Conservation (phyloP, 2,888 invertebrate genomes). For the Arge pagana region DNA sequence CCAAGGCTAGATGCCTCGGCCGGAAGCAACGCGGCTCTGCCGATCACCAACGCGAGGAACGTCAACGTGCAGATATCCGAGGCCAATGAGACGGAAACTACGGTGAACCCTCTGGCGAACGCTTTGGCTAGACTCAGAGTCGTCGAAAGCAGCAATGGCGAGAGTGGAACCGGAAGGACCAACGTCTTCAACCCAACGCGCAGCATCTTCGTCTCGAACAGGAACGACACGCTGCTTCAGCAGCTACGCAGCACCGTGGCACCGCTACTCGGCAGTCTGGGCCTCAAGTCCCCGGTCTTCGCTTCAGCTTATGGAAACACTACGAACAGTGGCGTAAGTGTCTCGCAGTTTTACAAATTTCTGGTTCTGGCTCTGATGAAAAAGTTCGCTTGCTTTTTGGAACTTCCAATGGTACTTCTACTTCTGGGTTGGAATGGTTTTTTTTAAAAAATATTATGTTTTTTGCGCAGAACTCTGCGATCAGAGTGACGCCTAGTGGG, state of each 20-base stretch:
- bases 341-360: not conserved
- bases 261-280: conserved; percentile 49
- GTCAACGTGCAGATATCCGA: conserved; percentile 7
- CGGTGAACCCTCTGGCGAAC: not conserved
- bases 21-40: conserved; percentile 25
- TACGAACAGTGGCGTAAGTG: conserved; percentile 44
- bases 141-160: conserved; percentile 33
- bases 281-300: conserved; percentile 48
- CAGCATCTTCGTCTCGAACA: conserved; percentile 38
- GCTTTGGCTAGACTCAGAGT: conserved; percentile 26
- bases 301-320: conserved; percentile 45
- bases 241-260: conserved; percentile 54
- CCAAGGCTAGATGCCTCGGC: conserved; percentile 35
- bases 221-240: conserved; percentile 46
- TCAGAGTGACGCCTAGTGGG: conserved; percentile 50
- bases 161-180: conserved; percentile 31
- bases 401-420: too few species aligned
- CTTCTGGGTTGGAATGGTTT: not conserved
- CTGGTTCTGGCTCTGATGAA: not conserved
- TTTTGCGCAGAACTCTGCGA: conserved; percentile 50
- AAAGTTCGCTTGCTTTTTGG: not conserved
- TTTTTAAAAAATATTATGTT: not conserved
- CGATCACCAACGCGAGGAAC: not conserved
- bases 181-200: conserved; percentile 53
- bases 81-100: too few species aligned